These are phyloP conservation scores for Serilophus lunatus DNA, from an alignment of 2,113 vertebrate genomes.

Conservation along the genomic window DNA sequence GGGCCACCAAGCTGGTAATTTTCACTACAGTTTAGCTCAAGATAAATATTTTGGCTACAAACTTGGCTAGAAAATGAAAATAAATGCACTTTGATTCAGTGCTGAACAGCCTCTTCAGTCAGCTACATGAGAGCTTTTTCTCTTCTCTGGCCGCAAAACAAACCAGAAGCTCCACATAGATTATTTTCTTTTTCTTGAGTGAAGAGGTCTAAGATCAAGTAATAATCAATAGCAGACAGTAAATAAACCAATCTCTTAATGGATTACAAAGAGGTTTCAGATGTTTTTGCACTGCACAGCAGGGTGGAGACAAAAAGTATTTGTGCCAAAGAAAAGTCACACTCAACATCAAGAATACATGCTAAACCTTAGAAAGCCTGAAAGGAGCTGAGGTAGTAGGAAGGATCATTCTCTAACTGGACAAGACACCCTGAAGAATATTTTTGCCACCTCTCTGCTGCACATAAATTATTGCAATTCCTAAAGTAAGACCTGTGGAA, in stretches of 20 bases:
- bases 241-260: conserved; percentile 26
- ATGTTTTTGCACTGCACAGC: not conserved
- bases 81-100: not conserved
- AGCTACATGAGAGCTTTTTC: not conserved
- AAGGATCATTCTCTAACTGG: not conserved
- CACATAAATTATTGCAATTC: not conserved
- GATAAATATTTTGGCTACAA: not conserved
- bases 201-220: conserved; percentile 13
- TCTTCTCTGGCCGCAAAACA: not conserved
- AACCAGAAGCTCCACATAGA: not conserved
- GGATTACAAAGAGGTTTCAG: not conserved
- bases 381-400: not conserved
- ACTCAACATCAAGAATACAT: not conserved
- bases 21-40: not conserved
- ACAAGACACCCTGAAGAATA: not conserved
- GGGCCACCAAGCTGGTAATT: not conserved
- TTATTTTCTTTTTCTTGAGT: not conserved
- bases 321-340: not conserved
- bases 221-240: conserved; percentile 37
- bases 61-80: not conserved
- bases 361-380: not conserved
- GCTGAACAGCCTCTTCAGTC: not conserved
- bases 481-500: not conserved
- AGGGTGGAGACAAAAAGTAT: not conserved
- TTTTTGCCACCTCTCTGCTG: not conserved